Percentiles rank a stretch among this genome's conserved stretches.
Evolutionary conservation across 2,113 vertebrate species (phyloP).

Genomic region (Bungarus multicinctus): DNA sequence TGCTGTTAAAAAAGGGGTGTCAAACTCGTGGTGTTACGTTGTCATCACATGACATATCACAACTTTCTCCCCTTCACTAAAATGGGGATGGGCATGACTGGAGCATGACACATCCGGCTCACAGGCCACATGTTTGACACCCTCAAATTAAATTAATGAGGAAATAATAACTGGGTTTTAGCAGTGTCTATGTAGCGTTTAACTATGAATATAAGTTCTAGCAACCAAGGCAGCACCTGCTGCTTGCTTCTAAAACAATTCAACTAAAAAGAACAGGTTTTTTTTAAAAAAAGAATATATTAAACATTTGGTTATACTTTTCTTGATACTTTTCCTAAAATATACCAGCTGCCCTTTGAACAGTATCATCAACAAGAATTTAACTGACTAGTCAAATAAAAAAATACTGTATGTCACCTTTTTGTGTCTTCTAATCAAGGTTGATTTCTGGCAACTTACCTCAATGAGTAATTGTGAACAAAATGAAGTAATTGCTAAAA

Average conservation of each 20-base stretch:
- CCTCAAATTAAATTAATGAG: too few relatives aligned
- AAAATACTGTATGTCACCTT: background rate
- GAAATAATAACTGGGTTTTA: background rate
- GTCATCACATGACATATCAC: too few relatives aligned
- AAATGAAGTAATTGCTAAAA: background rate
- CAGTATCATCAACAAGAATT: background rate
- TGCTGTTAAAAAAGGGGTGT: background rate
- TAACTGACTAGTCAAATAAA: background rate
- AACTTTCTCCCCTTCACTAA: too few relatives aligned
- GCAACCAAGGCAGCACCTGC: background rate
- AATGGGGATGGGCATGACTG: too few relatives aligned
- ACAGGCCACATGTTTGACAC: too few relatives aligned
- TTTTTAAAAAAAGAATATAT: background rate
- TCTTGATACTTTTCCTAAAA: background rate
- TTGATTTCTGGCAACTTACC: background rate
- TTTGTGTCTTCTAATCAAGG: background rate
- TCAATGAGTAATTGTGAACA: background rate
- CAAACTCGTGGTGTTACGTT: too few relatives aligned
- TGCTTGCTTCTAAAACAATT: background rate
- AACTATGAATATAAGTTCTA: background rate
- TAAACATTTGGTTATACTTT: background rate
- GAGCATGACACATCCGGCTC: too few relatives aligned
- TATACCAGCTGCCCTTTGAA: background rate
- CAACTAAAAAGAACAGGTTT: background rate
- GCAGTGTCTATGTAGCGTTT: background rate